These are phyloP conservation scores for Drosophila koepferae DNA, from an alignment of 2,888 invertebrate genomes.

Conservation along the genomic window DNA sequence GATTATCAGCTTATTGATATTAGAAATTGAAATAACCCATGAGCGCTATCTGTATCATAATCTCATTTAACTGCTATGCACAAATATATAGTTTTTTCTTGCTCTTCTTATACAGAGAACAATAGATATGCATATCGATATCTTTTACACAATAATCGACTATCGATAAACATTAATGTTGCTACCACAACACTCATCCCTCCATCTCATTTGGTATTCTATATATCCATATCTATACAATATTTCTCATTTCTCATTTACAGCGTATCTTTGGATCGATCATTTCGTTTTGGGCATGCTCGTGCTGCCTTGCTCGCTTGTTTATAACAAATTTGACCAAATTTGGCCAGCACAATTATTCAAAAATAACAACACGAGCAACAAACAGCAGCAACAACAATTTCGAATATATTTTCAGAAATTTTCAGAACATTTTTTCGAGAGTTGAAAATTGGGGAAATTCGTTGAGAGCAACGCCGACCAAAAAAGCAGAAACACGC, in stretches of 20 bases:
- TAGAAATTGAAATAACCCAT: no score
- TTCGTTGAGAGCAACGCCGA: slow-evolving; percentile 28
- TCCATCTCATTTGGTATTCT: no score
- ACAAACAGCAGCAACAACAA: slow-evolving; percentile 9
- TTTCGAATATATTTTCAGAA: slow-evolving; percentile 23
- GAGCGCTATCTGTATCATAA: neutral
- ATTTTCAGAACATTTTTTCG: slow-evolving; percentile 32
- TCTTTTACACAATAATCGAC: neutral
- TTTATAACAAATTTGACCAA: slow-evolving; percentile 75
- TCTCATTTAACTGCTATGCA: neutral
- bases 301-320: slow-evolving; percentile 33
- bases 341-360: slow-evolving; percentile 70
- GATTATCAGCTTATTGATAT: no score
- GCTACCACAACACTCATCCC: no score
- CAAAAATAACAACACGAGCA: slow-evolving; percentile 33
- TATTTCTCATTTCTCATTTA: neutral
- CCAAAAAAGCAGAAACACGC: slow-evolving; percentile 56
- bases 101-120: neutral
- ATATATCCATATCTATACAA: no score
- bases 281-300: neutral
- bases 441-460: slow-evolving; percentile 18
- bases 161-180: neutral
- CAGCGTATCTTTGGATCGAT: neutral
- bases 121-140: neutral
- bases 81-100: neutral